phyloP scores from a whole-genome alignment of 2,888 invertebrate genomes.

The Theodoxus fluviatilis region DNA sequence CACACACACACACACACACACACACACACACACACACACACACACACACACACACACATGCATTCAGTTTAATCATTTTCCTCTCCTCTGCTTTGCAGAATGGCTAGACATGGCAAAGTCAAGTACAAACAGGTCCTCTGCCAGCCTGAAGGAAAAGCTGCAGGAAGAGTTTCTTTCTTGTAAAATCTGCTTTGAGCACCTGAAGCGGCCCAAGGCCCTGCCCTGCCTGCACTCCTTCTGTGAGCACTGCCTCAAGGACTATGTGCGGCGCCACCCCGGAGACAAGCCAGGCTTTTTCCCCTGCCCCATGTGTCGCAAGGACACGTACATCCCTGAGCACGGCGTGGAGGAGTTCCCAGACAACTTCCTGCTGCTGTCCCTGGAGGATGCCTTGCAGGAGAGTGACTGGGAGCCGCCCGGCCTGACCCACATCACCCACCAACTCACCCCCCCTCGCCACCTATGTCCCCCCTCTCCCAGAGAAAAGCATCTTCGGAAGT shows the following conservation, averaged over 20 bases:
- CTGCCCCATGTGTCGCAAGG: conserved; percentile 58
- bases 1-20: too few relatives aligned
- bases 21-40: too few relatives aligned
- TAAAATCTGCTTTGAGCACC: conserved; percentile 57
- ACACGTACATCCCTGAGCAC: conserved; percentile 47
- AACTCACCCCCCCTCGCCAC: conserved; percentile 47
- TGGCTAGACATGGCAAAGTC: conserved; percentile 60
- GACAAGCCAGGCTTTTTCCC: conserved; percentile 53
- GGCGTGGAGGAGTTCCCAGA: conserved; percentile 54
- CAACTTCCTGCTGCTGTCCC: conserved; percentile 52
- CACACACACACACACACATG: too few relatives aligned
- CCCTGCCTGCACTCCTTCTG: conserved; percentile 57
- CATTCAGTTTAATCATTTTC: conserved; percentile 4
- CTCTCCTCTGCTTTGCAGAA: conserved; percentile 44
- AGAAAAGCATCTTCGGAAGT: conserved; percentile 46
- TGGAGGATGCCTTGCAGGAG: conserved; percentile 55
- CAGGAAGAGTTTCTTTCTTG: conserved; percentile 59
- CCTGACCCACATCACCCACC: conserved; percentile 28
- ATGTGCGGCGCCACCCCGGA: conserved; percentile 54
- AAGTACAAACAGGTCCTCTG: conserved; percentile 37
- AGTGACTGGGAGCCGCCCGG: conserved; percentile 25
- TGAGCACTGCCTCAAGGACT: conserved; percentile 51
- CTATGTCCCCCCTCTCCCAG: conserved; percentile 55
- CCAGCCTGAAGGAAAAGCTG: conserved; percentile 50
- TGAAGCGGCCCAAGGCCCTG: conserved; percentile 52